Percentiles rank a stretch among this genome's conserved stretches.
Evolutionary conservation across 2,113 vertebrate genomes (phyloP).

Genomic region (Elgaria multicarinata): DNA sequence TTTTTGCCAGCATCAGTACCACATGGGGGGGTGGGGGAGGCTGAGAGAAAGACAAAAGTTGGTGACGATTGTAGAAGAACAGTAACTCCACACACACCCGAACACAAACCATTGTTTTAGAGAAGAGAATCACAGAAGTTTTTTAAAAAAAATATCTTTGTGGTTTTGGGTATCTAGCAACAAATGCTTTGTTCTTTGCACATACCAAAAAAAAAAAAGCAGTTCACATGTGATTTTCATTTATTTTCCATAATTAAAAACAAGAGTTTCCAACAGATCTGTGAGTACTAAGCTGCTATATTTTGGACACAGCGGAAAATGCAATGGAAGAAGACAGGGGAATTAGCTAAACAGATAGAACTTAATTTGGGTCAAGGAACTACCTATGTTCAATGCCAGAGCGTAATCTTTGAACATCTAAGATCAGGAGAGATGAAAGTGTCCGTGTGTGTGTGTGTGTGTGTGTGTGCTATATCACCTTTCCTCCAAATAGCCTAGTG

Average conservation of each 20-base stretch:
- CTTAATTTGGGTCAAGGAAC: neutral
- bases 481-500: no score
- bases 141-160: neutral
- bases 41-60: neutral
- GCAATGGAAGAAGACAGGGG: neutral
- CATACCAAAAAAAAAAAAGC: constrained; percentile 29
- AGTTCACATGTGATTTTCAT: constrained; percentile 28
- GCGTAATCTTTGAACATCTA: no score
- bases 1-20: constrained; percentile 9
- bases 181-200: constrained; percentile 11
- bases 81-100: neutral
- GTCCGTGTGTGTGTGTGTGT: neutral
- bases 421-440: neutral
- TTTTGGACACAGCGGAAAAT: constrained; percentile 17
- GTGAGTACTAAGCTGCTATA: constrained; percentile 35
- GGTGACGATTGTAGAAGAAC: neutral
- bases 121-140: neutral
- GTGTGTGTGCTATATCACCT: neutral
- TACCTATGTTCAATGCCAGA: neutral
- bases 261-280: neutral
- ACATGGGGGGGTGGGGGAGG: neutral
- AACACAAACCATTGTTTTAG: constrained; percentile 6
- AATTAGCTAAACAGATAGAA: neutral
- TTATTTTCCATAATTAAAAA: constrained; percentile 45
- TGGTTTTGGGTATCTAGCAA: neutral